Percentiles rank a stretch among this genome's conserved stretches.
Evolutionary conservation across 2,113 vertebrate genomes (phyloP).

Genomic region (Ivindomyrus marchei): DNA sequence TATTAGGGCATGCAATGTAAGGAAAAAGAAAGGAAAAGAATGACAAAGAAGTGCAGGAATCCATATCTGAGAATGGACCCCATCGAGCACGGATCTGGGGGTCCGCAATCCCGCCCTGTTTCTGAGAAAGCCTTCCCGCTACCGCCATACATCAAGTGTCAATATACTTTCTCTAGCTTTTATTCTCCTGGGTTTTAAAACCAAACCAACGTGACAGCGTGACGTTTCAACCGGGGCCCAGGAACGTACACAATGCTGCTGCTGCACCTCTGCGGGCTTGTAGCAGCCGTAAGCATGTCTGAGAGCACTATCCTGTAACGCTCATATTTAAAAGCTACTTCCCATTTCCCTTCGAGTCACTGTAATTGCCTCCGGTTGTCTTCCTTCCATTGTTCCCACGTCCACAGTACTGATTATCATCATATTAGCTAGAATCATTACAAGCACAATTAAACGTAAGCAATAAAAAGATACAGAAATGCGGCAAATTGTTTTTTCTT

Average conservation of each 20-base stretch:
- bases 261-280: not conserved
- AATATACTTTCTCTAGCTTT: conserved; percentile 6
- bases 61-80: conserved; percentile 37
- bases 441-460: conserved; percentile 10
- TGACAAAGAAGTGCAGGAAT: conserved; percentile 22
- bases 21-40: not conserved
- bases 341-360: not conserved
- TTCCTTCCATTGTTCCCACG: not conserved
- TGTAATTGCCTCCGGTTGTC: not conserved
- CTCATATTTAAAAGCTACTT: not conserved
- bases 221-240: not conserved
- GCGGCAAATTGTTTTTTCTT: not conserved
- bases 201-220: not conserved
- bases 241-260: not conserved
- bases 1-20: conserved; percentile 56
- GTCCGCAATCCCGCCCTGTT: not conserved
- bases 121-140: not conserved
- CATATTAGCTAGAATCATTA: conserved; percentile 9
- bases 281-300: not conserved
- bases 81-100: conserved; percentile 22
- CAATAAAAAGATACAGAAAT: conserved; percentile 7
- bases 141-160: conserved; percentile 9
- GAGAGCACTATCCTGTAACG: not conserved
- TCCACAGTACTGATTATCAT: not conserved
- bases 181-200: conserved; percentile 4